A percentile compares a stretch with the other conserved stretches of the same genome.
Conservation (phyloP, 1,140 invertebrate genomes). For the Chionoecetes opilio region DNA sequence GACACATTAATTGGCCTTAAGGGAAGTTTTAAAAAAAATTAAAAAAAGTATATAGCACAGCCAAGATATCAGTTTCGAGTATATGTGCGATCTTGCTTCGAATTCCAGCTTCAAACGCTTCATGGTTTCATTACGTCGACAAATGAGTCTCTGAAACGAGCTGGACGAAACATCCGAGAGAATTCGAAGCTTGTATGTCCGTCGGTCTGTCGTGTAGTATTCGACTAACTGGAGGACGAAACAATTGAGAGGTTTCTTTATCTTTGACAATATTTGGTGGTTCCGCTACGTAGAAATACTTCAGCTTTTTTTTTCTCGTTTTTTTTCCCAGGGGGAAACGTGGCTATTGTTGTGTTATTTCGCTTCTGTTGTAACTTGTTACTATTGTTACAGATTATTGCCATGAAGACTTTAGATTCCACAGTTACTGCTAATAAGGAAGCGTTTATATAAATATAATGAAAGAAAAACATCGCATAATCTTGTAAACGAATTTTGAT, state of each 20-base stretch:
- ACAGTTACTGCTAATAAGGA: no score
- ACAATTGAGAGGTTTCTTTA: not conserved
- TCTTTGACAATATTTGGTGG: not conserved
- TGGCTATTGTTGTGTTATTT: no score
- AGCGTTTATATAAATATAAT: no score
- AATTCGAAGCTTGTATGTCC: not conserved
- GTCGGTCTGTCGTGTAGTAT: not conserved
- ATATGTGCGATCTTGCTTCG: not conserved
- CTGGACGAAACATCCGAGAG: not conserved
- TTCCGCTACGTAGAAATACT: not conserved
- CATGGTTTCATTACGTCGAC: slow-evolving; percentile 5
- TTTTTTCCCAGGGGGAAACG: no score
- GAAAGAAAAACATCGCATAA: no score
- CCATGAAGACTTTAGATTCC: no score
- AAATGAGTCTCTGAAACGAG: slow-evolving; percentile 19
- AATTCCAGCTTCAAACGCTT: slow-evolving; percentile 19
- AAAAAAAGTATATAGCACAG: no score
- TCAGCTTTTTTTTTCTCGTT: not conserved
- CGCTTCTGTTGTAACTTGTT: no score
- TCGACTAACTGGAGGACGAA: not conserved
- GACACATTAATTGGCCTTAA: no score
- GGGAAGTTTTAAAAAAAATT: no score
- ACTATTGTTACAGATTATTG: no score
- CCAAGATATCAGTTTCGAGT: not conserved
- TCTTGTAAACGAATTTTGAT: no score